These are phyloP conservation scores for Rhinoderma darwinii DNA, from an alignment of 2,113 vertebrate genomes.

Conservation along the genomic window DNA sequence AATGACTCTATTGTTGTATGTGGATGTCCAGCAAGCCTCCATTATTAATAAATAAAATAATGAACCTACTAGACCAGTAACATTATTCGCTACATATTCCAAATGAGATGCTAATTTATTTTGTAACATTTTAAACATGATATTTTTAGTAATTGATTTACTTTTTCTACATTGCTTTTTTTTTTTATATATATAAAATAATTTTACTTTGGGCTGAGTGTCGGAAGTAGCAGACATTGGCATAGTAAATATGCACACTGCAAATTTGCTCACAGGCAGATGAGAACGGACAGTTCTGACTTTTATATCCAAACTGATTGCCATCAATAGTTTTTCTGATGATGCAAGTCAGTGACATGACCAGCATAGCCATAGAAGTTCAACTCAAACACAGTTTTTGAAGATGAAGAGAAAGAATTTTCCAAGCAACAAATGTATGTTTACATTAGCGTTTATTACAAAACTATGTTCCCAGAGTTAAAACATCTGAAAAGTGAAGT, in stretches of 20 bases:
- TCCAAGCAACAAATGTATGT: background rate
- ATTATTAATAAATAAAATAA: no score
- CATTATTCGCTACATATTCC: no score
- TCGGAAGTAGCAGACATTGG: background rate
- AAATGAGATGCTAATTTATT: no score
- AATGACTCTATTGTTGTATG: no score
- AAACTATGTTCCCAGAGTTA: background rate
- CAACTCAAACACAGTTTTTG: background rate
- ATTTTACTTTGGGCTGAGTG: background rate
- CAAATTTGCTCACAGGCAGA: background rate
- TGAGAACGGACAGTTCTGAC: constrained; percentile 6
- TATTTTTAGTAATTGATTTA: background rate
- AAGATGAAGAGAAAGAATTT: background rate
- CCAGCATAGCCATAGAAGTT: background rate
- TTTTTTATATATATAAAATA: background rate
- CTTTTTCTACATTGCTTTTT: background rate
- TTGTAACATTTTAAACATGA: no score
- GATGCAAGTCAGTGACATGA: background rate
- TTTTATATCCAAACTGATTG: background rate
- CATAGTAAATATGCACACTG: background rate
- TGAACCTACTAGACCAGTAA: no score
- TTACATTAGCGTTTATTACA: background rate
- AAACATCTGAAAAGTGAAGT: background rate
- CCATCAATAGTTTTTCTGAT: background rate
- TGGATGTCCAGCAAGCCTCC: no score